Evolutionary conservation across 2,888 invertebrate species (phyloP), one percentile per base, ranked within the genome.

Genomic region (Apamea sordens): DNA sequence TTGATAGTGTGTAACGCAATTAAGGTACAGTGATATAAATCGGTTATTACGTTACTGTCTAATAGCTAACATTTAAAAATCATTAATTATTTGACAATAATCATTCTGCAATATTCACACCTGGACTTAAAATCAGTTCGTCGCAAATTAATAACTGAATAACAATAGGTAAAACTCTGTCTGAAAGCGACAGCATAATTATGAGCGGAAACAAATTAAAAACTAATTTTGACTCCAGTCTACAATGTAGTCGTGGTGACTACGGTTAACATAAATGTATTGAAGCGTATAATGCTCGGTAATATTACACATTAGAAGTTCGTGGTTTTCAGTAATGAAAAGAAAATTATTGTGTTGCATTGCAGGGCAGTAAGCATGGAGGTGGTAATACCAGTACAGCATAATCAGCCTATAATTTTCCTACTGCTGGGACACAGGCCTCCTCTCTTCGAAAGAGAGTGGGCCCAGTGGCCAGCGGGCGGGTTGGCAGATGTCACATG

Each of bases 191-290:
- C 36, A 74, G 28, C 50, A 28, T 61, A n/a, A n/a, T 59, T 59
- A 65, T 36, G 53, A 71, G 15, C 50, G 53, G 32, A 70, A 76
- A 81, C 65, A 70, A 83, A 76, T 83, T 83, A 77, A 15, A 47
- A 83, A 78, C 84, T 63, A 63, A 83, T 56, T 72, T 71, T 32
- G 47, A 28, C 21, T 68, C 71, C 36, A 56, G 36, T 56, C 47
- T 71, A 61, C 32, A 63, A 53, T 68, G 13, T 71, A 56, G 36
- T 67, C 36, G 61, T 47, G 44, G 18, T 71, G 50, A 63, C 70
- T 53, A 36, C 50, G 24, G 53, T 18, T 59, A 59, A 75, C 56
- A n/a, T 47, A 64, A 68, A 82, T 24, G 21, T 67, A 67, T 53
- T 67, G 53, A 77, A 77, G 28, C n/a, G 36, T 24, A n/a, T 67